These are phyloP conservation scores for Poecilobothrus nobilitatus DNA, from an alignment of 2,888 invertebrate genomes.

Conservation along the genomic window DNA sequence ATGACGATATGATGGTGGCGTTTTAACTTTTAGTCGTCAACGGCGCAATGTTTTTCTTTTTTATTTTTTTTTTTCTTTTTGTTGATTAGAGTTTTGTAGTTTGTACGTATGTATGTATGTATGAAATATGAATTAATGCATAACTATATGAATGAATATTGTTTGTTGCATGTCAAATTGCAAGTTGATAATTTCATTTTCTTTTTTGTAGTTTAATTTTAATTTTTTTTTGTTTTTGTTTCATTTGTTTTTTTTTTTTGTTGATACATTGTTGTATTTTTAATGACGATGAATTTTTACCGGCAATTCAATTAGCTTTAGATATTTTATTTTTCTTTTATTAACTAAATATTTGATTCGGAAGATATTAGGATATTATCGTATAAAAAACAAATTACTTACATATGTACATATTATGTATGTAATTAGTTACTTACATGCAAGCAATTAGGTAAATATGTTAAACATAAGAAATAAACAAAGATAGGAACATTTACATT, in stretches of 20 bases:
- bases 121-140: too few relatives aligned
- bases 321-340: neutral
- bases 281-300: neutral
- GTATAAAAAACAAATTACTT: too few relatives aligned
- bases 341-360: too few relatives aligned
- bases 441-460: too few relatives aligned
- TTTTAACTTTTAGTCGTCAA: neutral
- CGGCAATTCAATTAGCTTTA: conserved; percentile 4
- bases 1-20: neutral
- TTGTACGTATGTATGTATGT: neutral
- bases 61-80: neutral
- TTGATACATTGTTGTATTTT: neutral
- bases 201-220: too few relatives aligned
- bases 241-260: neutral
- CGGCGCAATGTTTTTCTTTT: neutral
- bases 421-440: too few relatives aligned
- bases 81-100: neutral
- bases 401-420: too few relatives aligned
- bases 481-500: too few relatives aligned
- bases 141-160: neutral
- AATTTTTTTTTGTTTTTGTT: too few relatives aligned
- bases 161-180: neutral
- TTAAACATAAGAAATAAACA: too few relatives aligned
- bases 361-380: too few relatives aligned
- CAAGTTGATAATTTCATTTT: neutral